These are phyloP conservation scores for Episyrphus balteatus DNA, from an alignment of 1,140 invertebrate genomes.

Conservation along the genomic window DNA sequence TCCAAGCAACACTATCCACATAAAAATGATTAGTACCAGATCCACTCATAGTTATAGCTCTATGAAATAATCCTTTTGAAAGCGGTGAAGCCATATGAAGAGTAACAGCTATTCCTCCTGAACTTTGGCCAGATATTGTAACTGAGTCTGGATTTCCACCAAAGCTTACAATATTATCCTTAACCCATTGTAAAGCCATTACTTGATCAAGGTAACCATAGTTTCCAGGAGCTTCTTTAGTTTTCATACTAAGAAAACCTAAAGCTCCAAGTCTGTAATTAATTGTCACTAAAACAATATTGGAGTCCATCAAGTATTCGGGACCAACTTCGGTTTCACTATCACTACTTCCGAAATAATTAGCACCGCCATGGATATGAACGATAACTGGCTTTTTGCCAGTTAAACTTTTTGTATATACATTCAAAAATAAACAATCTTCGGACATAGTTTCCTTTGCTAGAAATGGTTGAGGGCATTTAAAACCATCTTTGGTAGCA, in stretches of 20 bases:
- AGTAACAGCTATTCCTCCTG: constrained; percentile 6
- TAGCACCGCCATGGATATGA: constrained; percentile 54
- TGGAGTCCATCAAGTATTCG: constrained; percentile 51
- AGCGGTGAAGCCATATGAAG: not conserved
- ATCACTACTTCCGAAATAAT: constrained; percentile 39
- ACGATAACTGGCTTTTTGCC: constrained; percentile 47
- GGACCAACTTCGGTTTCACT: constrained; percentile 38
- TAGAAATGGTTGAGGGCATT: not conserved
- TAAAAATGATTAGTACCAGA: constrained; percentile 28
- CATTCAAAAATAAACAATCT: constrained; percentile 53
- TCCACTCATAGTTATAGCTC: constrained; percentile 49
- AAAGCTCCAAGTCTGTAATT: constrained; percentile 52
- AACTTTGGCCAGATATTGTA: constrained; percentile 13
- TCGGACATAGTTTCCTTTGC: constrained; percentile 14
- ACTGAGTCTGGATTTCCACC: constrained; percentile 13
- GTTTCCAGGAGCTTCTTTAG: constrained; percentile 34
- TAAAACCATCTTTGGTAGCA: not conserved
- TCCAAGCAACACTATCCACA: not conserved
- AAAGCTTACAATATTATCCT: constrained; percentile 13
- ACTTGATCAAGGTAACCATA: constrained; percentile 40
- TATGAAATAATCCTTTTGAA: constrained; percentile 42
- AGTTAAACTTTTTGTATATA: constrained; percentile 34
- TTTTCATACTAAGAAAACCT: constrained; percentile 42
- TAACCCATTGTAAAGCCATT: constrained; percentile 17
- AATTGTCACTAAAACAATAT: constrained; percentile 50